Evolutionary conservation across 1,140 invertebrate genomes (phyloP).

Genomic region (Colletes latitarsis): DNA sequence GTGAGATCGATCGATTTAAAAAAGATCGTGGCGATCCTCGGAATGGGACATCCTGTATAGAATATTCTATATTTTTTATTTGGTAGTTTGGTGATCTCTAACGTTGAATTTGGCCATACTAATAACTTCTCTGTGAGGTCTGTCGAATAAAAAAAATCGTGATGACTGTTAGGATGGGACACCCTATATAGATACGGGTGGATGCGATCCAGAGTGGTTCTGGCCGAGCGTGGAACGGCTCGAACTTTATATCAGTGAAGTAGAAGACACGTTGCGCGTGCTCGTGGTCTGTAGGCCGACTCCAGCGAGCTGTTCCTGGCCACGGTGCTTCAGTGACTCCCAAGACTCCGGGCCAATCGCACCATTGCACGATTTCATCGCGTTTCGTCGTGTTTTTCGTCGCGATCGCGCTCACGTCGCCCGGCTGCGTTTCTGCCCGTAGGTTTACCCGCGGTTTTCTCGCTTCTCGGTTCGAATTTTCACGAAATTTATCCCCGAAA

Average conservation of each 20-base stretch:
- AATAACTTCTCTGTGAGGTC: too few relatives aligned
- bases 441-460: conserved; percentile 14
- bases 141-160: too few relatives aligned
- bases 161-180: too few relatives aligned
- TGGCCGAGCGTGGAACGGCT: conserved; percentile 33
- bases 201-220: conserved; percentile 30
- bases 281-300: conserved; percentile 61
- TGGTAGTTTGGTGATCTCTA: too few relatives aligned
- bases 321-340: conserved; percentile 73
- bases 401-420: background rate
- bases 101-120: too few relatives aligned
- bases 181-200: conserved; percentile 50
- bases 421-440: background rate
- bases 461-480: background rate
- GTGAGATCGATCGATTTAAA: too few relatives aligned
- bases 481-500: too few relatives aligned
- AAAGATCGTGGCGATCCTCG: too few relatives aligned
- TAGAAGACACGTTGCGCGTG: conserved; percentile 72
- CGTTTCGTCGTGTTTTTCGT: conserved; percentile 5
- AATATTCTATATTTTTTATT: too few relatives aligned
- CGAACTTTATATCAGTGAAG: conserved; percentile 38
- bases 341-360: conserved; percentile 76
- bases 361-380: conserved; percentile 47
- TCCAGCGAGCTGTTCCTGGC: conserved; percentile 60
- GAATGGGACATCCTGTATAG: too few relatives aligned